phyloP scores from a whole-genome alignment of 2,797 vertebrate species.

The Enteromius treurensis region DNA sequence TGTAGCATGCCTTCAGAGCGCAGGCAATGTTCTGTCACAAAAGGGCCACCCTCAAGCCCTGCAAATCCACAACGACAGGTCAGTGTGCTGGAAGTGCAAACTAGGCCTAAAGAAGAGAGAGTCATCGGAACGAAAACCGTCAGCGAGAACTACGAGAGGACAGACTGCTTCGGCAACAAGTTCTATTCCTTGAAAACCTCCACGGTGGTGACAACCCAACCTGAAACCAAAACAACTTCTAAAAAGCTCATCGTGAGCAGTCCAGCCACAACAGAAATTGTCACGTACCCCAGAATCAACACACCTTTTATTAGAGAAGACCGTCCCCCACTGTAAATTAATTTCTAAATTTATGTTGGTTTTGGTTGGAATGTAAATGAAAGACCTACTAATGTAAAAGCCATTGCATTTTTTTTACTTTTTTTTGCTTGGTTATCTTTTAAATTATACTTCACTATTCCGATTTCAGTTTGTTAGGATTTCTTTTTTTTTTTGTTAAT shows the following conservation, averaged over 20 bases:
- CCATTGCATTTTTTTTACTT: not conserved
- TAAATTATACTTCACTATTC: not conserved
- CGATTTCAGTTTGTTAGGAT: not conserved
- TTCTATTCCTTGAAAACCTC: constrained; percentile 81
- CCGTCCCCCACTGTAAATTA: constrained; percentile 55
- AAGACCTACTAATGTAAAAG: not conserved
- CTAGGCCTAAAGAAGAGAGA: constrained; percentile 71
- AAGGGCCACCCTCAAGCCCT: constrained; percentile 59
- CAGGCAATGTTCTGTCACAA: constrained; percentile 50
- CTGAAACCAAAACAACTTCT: constrained; percentile 74
- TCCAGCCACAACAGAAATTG: constrained; percentile 70
- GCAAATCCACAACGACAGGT: constrained; percentile 73
- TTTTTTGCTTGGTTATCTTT: constrained; percentile 3
- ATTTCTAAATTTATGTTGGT: not conserved
- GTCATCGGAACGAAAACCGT: constrained; percentile 75
- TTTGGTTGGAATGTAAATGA: not conserved
- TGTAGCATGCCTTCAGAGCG: constrained; percentile 30
- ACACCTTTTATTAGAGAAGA: constrained; percentile 66
- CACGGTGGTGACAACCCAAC: constrained; percentile 79
- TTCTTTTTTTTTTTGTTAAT: not conserved
- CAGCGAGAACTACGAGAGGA: constrained; percentile 83
- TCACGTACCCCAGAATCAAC: constrained; percentile 75
- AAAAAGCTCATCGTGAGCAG: constrained; percentile 63
- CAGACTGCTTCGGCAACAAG: constrained; percentile 79
- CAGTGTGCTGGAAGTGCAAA: constrained; percentile 83